Evolutionary conservation across 2,888 invertebrate species (phyloP).

Genomic region (Heteropelma amictum): DNA sequence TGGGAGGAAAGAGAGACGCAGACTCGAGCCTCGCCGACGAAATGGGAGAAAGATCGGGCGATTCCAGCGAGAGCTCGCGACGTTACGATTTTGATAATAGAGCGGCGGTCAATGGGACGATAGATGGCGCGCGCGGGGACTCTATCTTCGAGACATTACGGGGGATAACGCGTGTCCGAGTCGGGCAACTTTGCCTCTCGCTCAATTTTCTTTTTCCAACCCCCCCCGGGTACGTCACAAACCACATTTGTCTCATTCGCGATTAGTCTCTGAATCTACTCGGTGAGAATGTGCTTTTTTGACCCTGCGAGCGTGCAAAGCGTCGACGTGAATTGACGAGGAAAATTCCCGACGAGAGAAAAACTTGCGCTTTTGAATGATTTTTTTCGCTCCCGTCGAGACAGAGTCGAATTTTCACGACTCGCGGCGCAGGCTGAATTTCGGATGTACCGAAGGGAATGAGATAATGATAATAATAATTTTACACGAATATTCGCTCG

Average conservation of each 20-base stretch:
- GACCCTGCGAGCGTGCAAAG: no score
- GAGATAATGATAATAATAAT: no score
- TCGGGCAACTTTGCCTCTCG: constrained; percentile 51
- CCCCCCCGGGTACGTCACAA: no score
- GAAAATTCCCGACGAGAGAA: no score
- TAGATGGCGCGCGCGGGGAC: constrained; percentile 67
- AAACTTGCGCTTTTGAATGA: no score
- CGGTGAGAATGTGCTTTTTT: no score
- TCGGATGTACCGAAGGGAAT: no score
- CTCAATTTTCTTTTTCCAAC: constrained; percentile 11
- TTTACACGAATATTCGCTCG: no score
- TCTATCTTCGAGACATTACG: constrained; percentile 62
- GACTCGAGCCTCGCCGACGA: neutral
- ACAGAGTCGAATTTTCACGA: no score
- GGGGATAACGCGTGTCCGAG: constrained; percentile 62
- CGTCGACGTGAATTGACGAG: no score
- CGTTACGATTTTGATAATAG: constrained; percentile 73
- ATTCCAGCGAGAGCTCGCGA: constrained; percentile 55
- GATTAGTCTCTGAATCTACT: neutral
- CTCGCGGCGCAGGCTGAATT: no score
- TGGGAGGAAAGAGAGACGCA: neutral
- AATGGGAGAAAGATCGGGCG: constrained; percentile 26
- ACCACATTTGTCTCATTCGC: neutral
- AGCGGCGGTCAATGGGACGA: constrained; percentile 73
- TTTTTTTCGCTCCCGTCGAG: no score